Percentiles rank a stretch among this genome's conserved stretches.
These are phyloP conservation scores for Rhyacichthys aspro DNA, from an alignment of 2,797 vertebrate genomes.

Conservation along the genomic window DNA sequence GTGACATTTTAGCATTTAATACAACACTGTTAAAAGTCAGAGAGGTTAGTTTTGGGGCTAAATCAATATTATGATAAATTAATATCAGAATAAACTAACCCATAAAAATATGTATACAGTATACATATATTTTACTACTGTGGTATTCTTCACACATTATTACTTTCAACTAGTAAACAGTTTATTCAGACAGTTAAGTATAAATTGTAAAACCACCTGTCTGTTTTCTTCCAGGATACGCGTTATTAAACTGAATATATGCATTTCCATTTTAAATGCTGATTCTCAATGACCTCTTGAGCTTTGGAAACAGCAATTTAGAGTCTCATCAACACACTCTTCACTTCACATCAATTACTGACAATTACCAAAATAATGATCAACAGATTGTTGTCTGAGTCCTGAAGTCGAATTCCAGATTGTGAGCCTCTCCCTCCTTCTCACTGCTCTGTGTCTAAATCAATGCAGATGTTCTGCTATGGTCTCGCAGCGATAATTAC, in stretches of 20 bases:
- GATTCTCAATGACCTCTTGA: slow-evolving; percentile 56
- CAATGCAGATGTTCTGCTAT: slow-evolving; percentile 83
- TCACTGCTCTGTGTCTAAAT: slow-evolving; percentile 67
- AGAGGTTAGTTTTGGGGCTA: too few species aligned
- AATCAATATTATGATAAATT: too few species aligned
- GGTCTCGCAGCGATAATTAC: slow-evolving; percentile 80
- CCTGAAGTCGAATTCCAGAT: slow-evolving; percentile 75
- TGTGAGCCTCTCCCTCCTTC: slow-evolving; percentile 70
- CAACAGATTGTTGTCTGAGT: slow-evolving; percentile 82
- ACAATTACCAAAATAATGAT: slow-evolving; percentile 81
- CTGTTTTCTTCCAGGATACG: slow-evolving; percentile 52
- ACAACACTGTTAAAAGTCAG: too few species aligned
- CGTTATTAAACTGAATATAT: slow-evolving; percentile 65
- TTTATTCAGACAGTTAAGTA: slow-evolving; percentile 47
- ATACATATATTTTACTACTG: too few species aligned
- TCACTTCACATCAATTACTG: slow-evolving; percentile 80
- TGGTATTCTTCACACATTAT: slow-evolving; percentile 35
- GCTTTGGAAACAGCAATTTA: slow-evolving; percentile 60
- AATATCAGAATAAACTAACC: too few species aligned
- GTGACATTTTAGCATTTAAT: too few species aligned
- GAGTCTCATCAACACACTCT: slow-evolving; percentile 55
- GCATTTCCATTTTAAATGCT: slow-evolving; percentile 55
- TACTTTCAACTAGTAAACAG: slow-evolving; percentile 44
- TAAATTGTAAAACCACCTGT: slow-evolving; percentile 67
- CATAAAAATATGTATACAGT: too few species aligned